Base-by-base conservation (phyloP, 37 sponge, comb jelly and placozoan genomes). In the Theonella swinhoei region DNA sequence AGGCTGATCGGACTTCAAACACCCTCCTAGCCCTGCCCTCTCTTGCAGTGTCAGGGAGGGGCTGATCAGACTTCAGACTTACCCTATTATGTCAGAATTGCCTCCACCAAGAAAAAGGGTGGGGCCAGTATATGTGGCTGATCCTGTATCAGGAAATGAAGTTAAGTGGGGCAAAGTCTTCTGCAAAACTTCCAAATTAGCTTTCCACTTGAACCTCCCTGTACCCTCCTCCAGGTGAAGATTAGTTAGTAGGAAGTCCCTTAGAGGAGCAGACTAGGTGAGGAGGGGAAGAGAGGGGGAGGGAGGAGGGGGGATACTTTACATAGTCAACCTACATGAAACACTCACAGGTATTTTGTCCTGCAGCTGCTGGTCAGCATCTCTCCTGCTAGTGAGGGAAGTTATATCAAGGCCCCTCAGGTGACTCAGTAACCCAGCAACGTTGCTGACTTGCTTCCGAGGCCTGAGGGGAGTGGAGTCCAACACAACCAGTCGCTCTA, bases 201-300 rank as follows among this genome's bases (percentile, higher is more conserved):
- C 77, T 42, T 74, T 88, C 95, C 95, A 94, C 35, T 28, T 41
- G 28, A 65, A 39, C 11, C 25, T 1, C 0, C 74, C 83, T 0
- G 47, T 38, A 0, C 61, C 42, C 24, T 9, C 39, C 5, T 80
- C 75, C 23, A 25, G 19, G 8, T 60, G 47, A 42, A 94, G 72
- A 39, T 88, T 91, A 23, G 86, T 91, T 29, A 94, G 73, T 9
- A 94, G 70, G 78, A 94, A 94, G 39, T 80, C 39, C 35, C 95
- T 74, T 26, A 82, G 58, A 34, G 38, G 37, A 0, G 31, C 7
- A 17, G 54, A 47, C 54, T 47, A 14, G 54, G 54, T 14, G 54
- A 47, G 54, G 54, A 14, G 14, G 14, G 14, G 54, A 14, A 47
- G 54, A 47, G 14, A 47, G 54, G 54, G 54, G 14, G 54, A 47